Base-by-base conservation (phyloP, 1,140 invertebrate species). In the Drosophila chauvacae region DNA sequence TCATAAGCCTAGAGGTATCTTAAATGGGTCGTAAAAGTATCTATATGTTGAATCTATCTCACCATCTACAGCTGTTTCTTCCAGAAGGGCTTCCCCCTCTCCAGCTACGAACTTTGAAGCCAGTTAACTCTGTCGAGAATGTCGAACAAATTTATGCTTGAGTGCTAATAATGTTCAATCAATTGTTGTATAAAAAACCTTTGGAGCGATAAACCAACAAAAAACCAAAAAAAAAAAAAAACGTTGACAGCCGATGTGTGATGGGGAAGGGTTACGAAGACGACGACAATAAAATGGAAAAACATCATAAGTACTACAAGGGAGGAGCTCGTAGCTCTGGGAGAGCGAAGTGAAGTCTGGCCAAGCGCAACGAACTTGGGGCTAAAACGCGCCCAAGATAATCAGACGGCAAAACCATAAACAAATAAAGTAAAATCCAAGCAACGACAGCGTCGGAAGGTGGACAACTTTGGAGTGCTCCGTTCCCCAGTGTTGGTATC, bases 151-250 rank as follows among this genome's bases (percentile, higher is more conserved):
- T 88, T 65, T 90, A 87, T 87, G 84, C 84, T 88, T 84, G 84
- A 87, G 80, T 87, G 84, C 84, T 88, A 87, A 87, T 88, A 90
- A 78, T 88, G 84, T 88, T 84, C 85, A 88, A 88, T 88, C 80
- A 84, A 88, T 88, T 88, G 84, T 80, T 81, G 59, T 66, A 73
- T 72, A 35, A 71, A 80, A 50, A 88, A 84, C 73, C 80, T 80
- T 51, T 90, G 62, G 66, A 90, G 85, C 84, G 84, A 88, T 88
- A 88, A 90, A 88, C 80, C 85, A 90, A 90, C 77, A 84, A 65
- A 81, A 72, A 75, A 57, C 55, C 44, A 57, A 81, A 35, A 33
- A 33, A 33, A 35, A 33, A 33, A 33, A 63, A 78, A 78, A 81
- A 81, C 81, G 71, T 74, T 72, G 82, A 79, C 64, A 76, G 69